Conservation (phyloP, 92 coral and sea anemone species). For the Epizoanthus ramosus region DNA sequence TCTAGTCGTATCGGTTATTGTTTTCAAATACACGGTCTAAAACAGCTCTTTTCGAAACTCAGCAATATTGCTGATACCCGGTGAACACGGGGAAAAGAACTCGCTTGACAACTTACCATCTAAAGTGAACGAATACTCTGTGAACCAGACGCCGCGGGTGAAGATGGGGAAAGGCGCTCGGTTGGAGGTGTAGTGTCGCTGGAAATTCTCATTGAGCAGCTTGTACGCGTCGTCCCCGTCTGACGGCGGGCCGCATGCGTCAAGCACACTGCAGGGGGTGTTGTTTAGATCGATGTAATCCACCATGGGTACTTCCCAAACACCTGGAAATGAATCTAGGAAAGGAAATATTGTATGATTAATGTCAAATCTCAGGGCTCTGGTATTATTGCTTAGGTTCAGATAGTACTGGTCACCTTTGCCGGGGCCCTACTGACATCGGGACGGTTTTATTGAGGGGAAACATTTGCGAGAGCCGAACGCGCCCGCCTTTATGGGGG, state of each 20-base stretch:
- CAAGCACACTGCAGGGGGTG: constrained; percentile 55
- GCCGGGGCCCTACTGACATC: too few relatives aligned
- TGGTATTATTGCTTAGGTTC: too few relatives aligned
- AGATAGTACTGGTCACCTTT: too few relatives aligned
- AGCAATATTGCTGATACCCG: not conserved
- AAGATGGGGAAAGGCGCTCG: constrained; percentile 75
- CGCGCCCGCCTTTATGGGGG: too few relatives aligned
- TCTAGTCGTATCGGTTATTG: too few relatives aligned
- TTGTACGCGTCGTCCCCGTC: constrained; percentile 51
- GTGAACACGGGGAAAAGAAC: too few relatives aligned
- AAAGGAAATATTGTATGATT: not conserved
- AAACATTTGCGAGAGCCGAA: too few relatives aligned
- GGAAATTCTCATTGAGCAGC: constrained; percentile 55
- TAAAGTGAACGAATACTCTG: constrained; percentile 37
- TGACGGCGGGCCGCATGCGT: constrained; percentile 57
- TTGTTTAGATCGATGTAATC: constrained; percentile 55
- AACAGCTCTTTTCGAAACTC: not conserved
- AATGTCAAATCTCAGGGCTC: too few relatives aligned
- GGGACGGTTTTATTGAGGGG: too few relatives aligned
- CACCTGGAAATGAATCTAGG: constrained; percentile 73
- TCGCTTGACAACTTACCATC: constrained; percentile 20
- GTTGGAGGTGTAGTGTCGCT: constrained; percentile 67
- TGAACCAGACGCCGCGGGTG: constrained; percentile 49
- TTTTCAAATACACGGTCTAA: not conserved
- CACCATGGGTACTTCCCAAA: constrained; percentile 78